These are phyloP conservation scores for Gryllus bimaculatus DNA, from an alignment of 1,140 invertebrate species.

Conservation along the genomic window DNA sequence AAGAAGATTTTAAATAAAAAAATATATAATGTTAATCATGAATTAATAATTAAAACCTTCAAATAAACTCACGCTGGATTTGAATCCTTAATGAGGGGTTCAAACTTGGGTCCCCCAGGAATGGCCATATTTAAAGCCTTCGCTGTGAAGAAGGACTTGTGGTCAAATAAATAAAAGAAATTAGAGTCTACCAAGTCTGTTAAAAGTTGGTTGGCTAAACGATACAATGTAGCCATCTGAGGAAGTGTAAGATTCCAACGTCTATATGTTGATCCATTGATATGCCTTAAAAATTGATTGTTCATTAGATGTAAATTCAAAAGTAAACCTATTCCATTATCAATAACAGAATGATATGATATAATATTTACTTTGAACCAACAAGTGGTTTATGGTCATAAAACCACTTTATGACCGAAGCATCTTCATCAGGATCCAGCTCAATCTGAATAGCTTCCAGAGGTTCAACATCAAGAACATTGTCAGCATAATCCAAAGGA, in stretches of 20 bases:
- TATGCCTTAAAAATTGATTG: conserved; percentile 48
- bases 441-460: conserved; percentile 99
- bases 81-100: conserved; percentile 96
- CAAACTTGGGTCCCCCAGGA: conserved; percentile 98
- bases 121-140: conserved; percentile 99
- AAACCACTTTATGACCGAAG: conserved; percentile 86
- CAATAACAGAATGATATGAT: conserved; percentile 18
- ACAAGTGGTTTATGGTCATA: conserved; percentile 97
- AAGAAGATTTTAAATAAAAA: conserved; percentile 14
- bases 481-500: conserved; percentile 97
- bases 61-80: conserved; percentile 64
- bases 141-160: conserved; percentile 99
- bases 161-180: conserved; percentile 98
- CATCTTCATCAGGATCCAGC: conserved; percentile 92
- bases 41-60: background rate
- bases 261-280: conserved; percentile 95
- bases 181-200: conserved; percentile 98
- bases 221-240: conserved; percentile 94
- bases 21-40: background rate
- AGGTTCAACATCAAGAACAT: conserved; percentile 97
- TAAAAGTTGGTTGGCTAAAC: conserved; percentile 94
- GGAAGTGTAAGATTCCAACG: conserved; percentile 92
- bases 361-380: conserved; percentile 57
- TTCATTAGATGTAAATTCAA: background rate
- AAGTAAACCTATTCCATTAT: background rate